Evolutionary conservation across 2,113 vertebrate genomes (phyloP), one percentile per base, ranked within the genome.

Genomic region (Chaetops frenatus): DNA sequence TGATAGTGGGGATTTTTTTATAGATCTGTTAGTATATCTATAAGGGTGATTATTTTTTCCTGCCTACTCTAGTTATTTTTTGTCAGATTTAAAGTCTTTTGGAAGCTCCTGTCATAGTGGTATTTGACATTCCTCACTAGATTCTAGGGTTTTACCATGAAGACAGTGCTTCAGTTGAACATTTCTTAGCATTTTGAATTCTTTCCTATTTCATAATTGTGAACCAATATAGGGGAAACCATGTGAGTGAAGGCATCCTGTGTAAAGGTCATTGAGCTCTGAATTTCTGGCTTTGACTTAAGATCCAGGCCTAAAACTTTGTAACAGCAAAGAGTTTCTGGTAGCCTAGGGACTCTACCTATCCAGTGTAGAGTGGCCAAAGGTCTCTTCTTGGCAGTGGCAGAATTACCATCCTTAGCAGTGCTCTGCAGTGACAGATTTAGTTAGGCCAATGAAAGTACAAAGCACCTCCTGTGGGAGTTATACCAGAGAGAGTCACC

Each of bases 41-140:
- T 65, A 33, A 48, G 7, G 38, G 18, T 24, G 21, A 79, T 67
- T 44, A 15, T 82, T 74, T 66, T 72, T 38, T 60, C 36, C 16
- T 77, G 19, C 9, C 9, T 83, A 5, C 13, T 65, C 10, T 20
- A n/a, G 29, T 18, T 65, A 7, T 5, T 54, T 7, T 64, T 71
- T 51, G 15, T 9, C 16, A 44, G 17, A 19, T 57, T 19, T 71
- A 2, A 70, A 50, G 35, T 64, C 36, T 88, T 69, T 24, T 48
- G 23, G 42, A 83, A 73, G 45, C 9, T 38, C 31, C 12, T 4
- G 6, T 56, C 1, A 0, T 31, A 40, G 62, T 21, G 15, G 1
- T 69, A 18, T 83, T 86, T 76, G 40, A 33, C 28, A 28, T 82
- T 90, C 36, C 23, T 86, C 4, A 36, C 23, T 47, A 31, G 35